Evolutionary conservation across 1,140 invertebrate species (phyloP), one percentile per base, ranked within the genome.

Genomic region (Oedothorax gibbosus): DNA sequence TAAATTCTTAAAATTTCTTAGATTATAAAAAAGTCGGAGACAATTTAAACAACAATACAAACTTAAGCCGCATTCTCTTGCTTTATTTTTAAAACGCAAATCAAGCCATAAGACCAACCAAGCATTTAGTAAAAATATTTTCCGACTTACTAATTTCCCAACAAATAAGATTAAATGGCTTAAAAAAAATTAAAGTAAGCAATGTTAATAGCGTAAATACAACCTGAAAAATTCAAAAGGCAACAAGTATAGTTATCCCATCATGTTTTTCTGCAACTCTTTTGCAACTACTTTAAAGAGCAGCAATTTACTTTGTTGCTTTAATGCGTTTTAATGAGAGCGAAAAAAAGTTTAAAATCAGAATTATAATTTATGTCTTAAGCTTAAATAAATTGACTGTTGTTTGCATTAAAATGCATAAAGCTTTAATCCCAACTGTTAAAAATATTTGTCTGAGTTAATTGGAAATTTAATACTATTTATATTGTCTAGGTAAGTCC

Each of bases 381-480:
- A 81, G 65, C 78, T 81, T 71, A 73, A 73, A 82, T 54, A 82
- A 82, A 82, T 82, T 73, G 80, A 82, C 57, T 57, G 57, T 64
- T 73, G 68, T 73, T 62, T 56, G 80, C 14, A 82, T 84, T 84
- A 84, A 68, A 68, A 53, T 75, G 56, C 69, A 69, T 51, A 72
- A 73, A 72, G 56, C 54, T 56, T 51, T 84, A 76, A 84, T 75
- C 72, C 71, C 18, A 73, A 65, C 51, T 53, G 72, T 54, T 65
- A 69, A 73, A 82, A 73, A 73, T 68, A 82, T 72, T 82, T 82
- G 51, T 82, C 73, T 82, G 56, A 49, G 69, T 82, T 82, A 82
- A 73, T 82, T 73, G 69, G 68, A 84, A 75, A 84, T 76, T 84
- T 84, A 75, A 84, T 68, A 75, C 81, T 75, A 75, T 84, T 75